A percentile compares a stretch with the other conserved stretches of the same genome.
Evolutionary conservation across 2,888 invertebrate species (phyloP).

Genomic region (Platycnemis pennipes): DNA sequence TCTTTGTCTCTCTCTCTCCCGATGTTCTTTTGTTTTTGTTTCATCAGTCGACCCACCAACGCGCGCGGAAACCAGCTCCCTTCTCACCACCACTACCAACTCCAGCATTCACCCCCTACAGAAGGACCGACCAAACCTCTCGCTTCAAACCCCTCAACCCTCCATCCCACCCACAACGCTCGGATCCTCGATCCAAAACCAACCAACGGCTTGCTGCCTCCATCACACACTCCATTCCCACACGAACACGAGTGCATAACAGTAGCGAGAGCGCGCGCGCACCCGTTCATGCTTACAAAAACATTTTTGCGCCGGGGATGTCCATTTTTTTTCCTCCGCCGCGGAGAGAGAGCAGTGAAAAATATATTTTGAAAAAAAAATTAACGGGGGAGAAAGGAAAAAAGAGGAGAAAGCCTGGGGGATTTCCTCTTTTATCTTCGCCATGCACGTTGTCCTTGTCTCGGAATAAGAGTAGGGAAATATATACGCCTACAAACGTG

Average conservation of each 20-base stretch:
- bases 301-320: constrained; percentile 32
- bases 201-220: neutral
- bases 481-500: constrained; percentile 22
- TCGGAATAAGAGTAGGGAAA: neutral
- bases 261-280: too few relatives aligned
- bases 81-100: neutral
- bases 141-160: neutral
- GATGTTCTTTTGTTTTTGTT: constrained; percentile 9
- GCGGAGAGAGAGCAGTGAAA: constrained; percentile 29
- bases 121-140: too few relatives aligned
- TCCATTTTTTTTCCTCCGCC: constrained; percentile 41
- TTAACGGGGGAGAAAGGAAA: neutral
- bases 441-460: constrained; percentile 16
- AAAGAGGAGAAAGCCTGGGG: neutral
- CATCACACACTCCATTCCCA: neutral
- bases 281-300: neutral
- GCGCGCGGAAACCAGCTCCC: neutral
- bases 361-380: neutral
- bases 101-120: too few relatives aligned
- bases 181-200: neutral
- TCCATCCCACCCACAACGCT: neutral
- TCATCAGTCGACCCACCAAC: constrained; percentile 15
- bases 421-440: constrained; percentile 42
- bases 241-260: neutral
- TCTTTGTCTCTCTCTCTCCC: neutral